A percentile compares a stretch with the other conserved stretches of the same genome.
phyloP scores from a whole-genome alignment of 2,113 vertebrate species.

The Cephalophus harveyi region DNA sequence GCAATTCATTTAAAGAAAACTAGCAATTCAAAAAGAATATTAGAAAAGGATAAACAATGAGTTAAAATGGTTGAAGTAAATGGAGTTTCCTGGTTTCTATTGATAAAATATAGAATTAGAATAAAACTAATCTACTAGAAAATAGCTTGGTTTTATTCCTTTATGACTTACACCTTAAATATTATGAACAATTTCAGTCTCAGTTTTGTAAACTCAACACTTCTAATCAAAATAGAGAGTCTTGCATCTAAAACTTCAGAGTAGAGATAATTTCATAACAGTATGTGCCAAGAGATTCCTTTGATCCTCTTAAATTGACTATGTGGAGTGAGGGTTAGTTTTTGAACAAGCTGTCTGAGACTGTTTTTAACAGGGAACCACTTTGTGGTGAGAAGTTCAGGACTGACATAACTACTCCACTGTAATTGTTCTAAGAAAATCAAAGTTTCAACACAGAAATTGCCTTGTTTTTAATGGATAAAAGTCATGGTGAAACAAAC shows the following conservation, averaged over 20 bases:
- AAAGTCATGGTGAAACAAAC: not conserved
- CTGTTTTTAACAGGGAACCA: not conserved
- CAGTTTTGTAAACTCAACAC: not conserved
- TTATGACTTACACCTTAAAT: not conserved
- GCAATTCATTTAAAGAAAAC: not conserved
- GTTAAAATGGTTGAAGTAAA: not conserved
- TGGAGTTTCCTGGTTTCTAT: not conserved
- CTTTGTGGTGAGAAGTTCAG: not conserved
- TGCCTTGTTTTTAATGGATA: conserved; percentile 9
- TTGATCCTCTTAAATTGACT: not conserved
- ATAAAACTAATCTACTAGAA: not conserved
- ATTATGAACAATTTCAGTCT: not conserved
- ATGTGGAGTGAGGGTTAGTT: not conserved
- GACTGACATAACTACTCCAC: not conserved
- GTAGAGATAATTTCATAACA: not conserved
- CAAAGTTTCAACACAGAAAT: conserved; percentile 26
- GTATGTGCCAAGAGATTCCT: not conserved
- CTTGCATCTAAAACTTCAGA: not conserved
- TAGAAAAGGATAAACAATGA: not conserved
- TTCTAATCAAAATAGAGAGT: not conserved
- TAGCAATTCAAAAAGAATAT: not conserved
- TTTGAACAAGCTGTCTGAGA: conserved; percentile 1
- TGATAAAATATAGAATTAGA: not conserved
- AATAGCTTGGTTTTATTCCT: not conserved
- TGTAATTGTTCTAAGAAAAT: not conserved